Conservation (phyloP, 2,113 vertebrate species). For the Ailurus styani region DNA sequence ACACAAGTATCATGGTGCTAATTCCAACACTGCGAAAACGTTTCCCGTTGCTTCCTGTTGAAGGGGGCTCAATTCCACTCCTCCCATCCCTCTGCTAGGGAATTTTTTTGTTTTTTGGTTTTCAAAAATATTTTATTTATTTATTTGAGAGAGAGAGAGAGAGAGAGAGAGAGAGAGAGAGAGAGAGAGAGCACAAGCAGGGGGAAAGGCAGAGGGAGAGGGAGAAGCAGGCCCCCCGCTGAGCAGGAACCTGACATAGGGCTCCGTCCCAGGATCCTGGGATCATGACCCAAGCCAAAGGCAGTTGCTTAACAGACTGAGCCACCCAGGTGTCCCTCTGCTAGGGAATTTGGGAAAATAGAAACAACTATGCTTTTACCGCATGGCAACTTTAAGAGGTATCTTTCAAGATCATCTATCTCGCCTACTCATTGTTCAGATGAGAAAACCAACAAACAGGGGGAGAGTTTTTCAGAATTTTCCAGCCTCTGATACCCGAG, state of each 20-base stretch:
- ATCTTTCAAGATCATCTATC: neutral
- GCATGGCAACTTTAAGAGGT: neutral
- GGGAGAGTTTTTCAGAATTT: neutral
- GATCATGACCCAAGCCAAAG: no score
- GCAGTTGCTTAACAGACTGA: neutral
- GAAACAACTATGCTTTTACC: neutral
- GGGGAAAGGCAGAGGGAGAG: no score
- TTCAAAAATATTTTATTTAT: neutral
- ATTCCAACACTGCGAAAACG: neutral
- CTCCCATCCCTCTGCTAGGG: neutral
- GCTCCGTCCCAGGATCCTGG: no score
- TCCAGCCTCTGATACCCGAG: neutral
- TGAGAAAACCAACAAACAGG: neutral
- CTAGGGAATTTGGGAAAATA: neutral
- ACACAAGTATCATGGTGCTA: neutral
- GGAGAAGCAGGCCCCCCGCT: no score
- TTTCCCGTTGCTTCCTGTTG: neutral
- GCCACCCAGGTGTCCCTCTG: neutral
- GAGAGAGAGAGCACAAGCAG: no score
- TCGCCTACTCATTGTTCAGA: neutral
- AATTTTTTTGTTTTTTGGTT: neutral
- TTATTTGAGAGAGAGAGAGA: neutral
- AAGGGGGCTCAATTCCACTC: neutral
- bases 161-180: no score
- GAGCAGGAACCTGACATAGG: no score